Conservation (phyloP, 1,140 invertebrate genomes). For the Zaprionus taronus region DNA sequence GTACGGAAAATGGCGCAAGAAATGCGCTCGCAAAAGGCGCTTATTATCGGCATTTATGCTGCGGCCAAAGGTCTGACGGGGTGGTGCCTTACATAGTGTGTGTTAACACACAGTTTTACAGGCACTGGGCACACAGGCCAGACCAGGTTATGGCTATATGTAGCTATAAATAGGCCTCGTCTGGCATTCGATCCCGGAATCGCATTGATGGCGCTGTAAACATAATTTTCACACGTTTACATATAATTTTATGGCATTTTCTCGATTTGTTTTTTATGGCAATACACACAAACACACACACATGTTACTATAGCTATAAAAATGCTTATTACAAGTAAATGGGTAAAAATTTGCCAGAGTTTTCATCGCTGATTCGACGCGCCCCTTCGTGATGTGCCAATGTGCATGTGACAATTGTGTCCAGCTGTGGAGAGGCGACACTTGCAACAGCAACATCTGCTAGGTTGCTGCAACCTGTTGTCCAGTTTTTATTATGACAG, state of each 20-base stretch:
- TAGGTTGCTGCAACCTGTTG: conserved; percentile 68
- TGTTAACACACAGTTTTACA: conserved; percentile 36
- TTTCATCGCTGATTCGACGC: conserved; percentile 36
- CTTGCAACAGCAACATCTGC: conserved; percentile 22
- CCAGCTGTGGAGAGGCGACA: conserved; percentile 35
- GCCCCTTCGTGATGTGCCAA: conserved; percentile 41
- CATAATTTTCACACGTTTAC: conserved; percentile 17
- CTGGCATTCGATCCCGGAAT: conserved; percentile 10
- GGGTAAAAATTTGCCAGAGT: conserved; percentile 9
- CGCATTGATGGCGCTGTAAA: conserved; percentile 8
- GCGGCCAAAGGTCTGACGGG: conserved; percentile 55
- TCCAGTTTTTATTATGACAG: conserved; percentile 70
- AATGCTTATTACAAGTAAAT: conserved; percentile 5
- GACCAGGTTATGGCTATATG: not conserved
- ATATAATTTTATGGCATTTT: conserved; percentile 11
- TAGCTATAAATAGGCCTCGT: not conserved
- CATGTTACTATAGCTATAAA: not conserved
- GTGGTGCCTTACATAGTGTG: conserved; percentile 11
- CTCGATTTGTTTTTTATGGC: conserved; percentile 7
- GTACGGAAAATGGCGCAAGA: conserved; percentile 36
- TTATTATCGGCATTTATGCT: conserved; percentile 72
- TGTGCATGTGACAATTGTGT: conserved; percentile 36
- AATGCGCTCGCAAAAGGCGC: conserved; percentile 57
- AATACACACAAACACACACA: not conserved
- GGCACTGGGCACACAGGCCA: not conserved